A percentile compares a stretch with the other conserved stretches of the same genome.
phyloP scores from a whole-genome alignment of 1,140 invertebrate species.

The Drusus annulatus region DNA sequence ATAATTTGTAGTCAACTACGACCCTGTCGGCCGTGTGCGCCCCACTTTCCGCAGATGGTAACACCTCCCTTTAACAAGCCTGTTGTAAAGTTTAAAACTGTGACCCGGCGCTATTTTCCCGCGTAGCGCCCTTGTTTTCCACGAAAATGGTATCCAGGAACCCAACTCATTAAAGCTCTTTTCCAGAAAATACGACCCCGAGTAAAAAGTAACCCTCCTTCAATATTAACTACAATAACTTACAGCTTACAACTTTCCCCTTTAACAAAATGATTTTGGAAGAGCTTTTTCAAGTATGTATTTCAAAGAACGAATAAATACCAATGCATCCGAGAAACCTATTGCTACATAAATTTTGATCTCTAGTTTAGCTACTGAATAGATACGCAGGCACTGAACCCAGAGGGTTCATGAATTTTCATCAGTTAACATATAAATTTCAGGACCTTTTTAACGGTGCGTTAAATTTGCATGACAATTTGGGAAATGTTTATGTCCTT shows the following conservation, averaged over 20 bases:
- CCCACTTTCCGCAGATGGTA: slow-evolving; percentile 34
- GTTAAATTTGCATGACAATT: slow-evolving; percentile 24
- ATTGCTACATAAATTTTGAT: background rate
- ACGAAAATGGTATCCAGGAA: too few relatives aligned
- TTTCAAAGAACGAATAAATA: background rate
- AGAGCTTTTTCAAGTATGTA: background rate
- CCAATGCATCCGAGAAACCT: slow-evolving; percentile 14
- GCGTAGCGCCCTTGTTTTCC: slow-evolving; percentile 15
- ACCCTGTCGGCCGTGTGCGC: slow-evolving; percentile 4
- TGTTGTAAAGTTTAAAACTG: slow-evolving; percentile 42
- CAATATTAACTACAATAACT: too few relatives aligned
- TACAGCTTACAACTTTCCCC: background rate
- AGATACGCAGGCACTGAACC: background rate
- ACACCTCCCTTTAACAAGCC: slow-evolving; percentile 42
- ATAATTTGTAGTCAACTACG: slow-evolving; percentile 23
- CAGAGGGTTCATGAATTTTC: background rate
- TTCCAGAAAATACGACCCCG: too few relatives aligned
- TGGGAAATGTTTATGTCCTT: background rate
- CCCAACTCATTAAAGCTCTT: too few relatives aligned
- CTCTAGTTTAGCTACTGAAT: too few relatives aligned
- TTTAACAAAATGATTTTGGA: background rate
- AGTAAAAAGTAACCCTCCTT: too few relatives aligned
- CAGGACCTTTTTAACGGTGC: background rate
- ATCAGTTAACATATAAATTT: background rate
- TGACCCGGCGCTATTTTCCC: slow-evolving; percentile 12